Conservation (phyloP, 2,888 invertebrate species). For the Chloromyia formosa region DNA sequence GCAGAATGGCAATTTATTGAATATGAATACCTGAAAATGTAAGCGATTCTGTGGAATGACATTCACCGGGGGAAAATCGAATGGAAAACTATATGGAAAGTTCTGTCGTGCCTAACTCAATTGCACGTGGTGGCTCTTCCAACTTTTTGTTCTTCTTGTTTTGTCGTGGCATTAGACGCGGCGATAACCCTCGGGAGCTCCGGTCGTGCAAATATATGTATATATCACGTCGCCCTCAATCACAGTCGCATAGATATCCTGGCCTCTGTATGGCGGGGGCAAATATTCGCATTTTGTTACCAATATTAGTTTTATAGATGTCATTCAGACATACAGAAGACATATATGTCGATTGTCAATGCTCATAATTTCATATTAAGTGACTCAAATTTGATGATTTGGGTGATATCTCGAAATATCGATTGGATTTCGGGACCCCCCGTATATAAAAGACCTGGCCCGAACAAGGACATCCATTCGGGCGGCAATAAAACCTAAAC, state of each 20-base stretch:
- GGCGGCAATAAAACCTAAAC: constrained; percentile 39
- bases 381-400: constrained; percentile 47
- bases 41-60: neutral
- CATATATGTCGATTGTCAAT: constrained; percentile 37
- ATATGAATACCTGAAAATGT: constrained; percentile 17
- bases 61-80: neutral
- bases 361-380: constrained; percentile 49
- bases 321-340: constrained; percentile 3
- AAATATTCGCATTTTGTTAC: neutral
- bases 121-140: constrained; percentile 13
- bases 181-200: neutral
- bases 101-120: constrained; percentile 12
- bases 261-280: neutral
- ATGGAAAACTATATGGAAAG: constrained; percentile 4
- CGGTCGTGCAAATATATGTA: neutral
- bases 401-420: constrained; percentile 50
- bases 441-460: constrained; percentile 8
- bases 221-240: constrained; percentile 39
- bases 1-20: constrained; percentile 37
- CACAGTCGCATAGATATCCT: constrained; percentile 19
- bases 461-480: constrained; percentile 39
- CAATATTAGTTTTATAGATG: constrained; percentile 27
- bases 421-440: constrained; percentile 36
- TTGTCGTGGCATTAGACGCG: no score
- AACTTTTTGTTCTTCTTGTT: neutral